Percentiles rank a stretch among this genome's conserved stretches.
These are phyloP conservation scores for Chionomys nivalis DNA, from an alignment of 2,113 vertebrate species.

Conservation along the genomic window DNA sequence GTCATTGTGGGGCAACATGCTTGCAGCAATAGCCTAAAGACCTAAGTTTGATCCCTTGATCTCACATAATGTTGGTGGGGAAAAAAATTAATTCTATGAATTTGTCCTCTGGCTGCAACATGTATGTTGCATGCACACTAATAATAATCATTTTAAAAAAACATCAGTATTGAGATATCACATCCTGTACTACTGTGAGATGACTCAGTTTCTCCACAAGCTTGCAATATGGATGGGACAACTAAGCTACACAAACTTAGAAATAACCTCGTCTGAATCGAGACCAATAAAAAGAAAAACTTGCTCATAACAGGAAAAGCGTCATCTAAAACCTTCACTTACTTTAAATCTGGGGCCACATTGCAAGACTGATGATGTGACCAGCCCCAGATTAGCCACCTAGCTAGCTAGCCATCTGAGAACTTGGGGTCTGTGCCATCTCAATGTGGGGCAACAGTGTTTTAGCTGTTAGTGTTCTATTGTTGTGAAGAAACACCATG, in stretches of 20 bases:
- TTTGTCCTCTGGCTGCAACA: too few relatives aligned
- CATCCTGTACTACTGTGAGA: neutral
- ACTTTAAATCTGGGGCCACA: conserved; percentile 19
- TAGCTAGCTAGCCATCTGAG: conserved; percentile 13
- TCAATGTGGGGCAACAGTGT: neutral
- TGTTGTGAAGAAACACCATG: neutral
- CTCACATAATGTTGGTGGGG: neutral
- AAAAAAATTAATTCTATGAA: neutral
- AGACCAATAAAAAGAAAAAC: conserved; percentile 21
- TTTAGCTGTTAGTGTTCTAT: neutral
- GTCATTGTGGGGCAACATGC: neutral
- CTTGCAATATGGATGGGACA: neutral
- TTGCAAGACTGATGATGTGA: neutral
- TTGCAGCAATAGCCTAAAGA: neutral
- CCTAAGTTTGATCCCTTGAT: too few relatives aligned
- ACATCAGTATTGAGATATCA: neutral
- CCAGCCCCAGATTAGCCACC: neutral
- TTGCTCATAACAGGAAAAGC: neutral
- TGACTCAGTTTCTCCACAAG: conserved; percentile 2
- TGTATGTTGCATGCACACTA: neutral
- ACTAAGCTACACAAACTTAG: neutral
- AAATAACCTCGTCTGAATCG: neutral
- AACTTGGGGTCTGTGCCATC: neutral
- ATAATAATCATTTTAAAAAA: neutral
- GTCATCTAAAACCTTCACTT: conserved; percentile 15